Evolutionary conservation across 2,113 vertebrate species (phyloP).

Genomic region (Siniperca chuatsi): DNA sequence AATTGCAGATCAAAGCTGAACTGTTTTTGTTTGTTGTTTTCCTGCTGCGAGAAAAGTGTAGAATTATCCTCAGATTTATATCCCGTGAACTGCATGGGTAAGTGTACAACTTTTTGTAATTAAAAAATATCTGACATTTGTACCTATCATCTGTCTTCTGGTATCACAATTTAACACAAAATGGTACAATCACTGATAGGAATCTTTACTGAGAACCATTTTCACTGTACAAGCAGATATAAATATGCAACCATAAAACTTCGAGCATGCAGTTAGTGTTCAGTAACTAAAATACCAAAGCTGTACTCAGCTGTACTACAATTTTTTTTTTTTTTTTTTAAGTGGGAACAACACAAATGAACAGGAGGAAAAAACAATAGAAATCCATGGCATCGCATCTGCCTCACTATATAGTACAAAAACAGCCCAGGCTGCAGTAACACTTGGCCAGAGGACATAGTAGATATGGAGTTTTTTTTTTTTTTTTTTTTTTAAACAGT

Average conservation of each 20-base stretch:
- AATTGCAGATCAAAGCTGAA: constrained; percentile 22
- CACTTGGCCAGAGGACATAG: constrained; percentile 36
- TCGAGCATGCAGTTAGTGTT: constrained; percentile 77
- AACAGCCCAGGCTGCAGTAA: constrained; percentile 65
- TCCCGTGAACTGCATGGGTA: constrained; percentile 34
- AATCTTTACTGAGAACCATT: constrained; percentile 72
- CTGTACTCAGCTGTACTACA: constrained; percentile 24
- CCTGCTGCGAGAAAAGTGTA: neutral
- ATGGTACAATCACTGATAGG: constrained; percentile 56
- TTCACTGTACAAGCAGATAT: constrained; percentile 84
- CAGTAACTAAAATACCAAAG: constrained; percentile 73
- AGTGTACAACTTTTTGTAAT: constrained; percentile 65
- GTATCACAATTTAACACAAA: neutral
- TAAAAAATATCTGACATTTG: constrained; percentile 35
- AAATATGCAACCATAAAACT: constrained; percentile 84
- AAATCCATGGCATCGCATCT: constrained; percentile 40
- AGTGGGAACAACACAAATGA: constrained; percentile 28
- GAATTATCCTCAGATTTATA: constrained; percentile 5
- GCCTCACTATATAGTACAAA: constrained; percentile 53
- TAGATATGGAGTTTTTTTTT: neutral
- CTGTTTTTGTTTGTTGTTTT: constrained; percentile 22
- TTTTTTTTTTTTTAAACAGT: too few species aligned
- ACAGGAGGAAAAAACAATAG: constrained; percentile 1
- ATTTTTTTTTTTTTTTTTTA: constrained; percentile 4
- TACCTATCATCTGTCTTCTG: neutral